A percentile compares a stretch with the other conserved stretches of the same genome.
Evolutionary conservation across 2,888 invertebrate genomes (phyloP).

Genomic region (Drosophila monieri): DNA sequence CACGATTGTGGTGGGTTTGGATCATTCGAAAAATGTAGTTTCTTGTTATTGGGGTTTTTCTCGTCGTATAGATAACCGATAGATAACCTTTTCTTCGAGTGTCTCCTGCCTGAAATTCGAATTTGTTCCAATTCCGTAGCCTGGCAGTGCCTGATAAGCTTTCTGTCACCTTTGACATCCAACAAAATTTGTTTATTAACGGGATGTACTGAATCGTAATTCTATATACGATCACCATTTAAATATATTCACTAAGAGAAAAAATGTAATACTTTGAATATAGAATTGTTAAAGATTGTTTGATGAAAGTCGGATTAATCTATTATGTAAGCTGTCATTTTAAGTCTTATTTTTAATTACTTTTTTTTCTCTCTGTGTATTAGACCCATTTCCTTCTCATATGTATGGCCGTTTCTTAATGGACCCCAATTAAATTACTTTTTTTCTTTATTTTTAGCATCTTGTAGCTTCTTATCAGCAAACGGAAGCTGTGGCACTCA

Average conservation of each 20-base stretch:
- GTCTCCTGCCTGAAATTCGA: neutral
- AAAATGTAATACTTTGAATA: too few relatives aligned
- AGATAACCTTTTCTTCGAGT: constrained; percentile 22
- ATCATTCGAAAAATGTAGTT: constrained; percentile 1
- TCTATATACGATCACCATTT: neutral
- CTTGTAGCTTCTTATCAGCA: constrained; percentile 23
- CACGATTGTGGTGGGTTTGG: constrained; percentile 9
- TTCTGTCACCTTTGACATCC: constrained; percentile 31
- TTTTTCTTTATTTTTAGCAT: constrained; percentile 32
- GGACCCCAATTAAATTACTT: constrained; percentile 2
- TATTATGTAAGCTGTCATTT: neutral
- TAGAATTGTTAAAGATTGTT: too few relatives aligned
- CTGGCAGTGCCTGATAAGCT: constrained; percentile 14
- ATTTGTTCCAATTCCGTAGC: constrained; percentile 27
- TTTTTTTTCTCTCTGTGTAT: neutral
- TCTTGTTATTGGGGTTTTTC: constrained; percentile 1
- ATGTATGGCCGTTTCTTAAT: neutral
- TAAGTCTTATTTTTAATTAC: neutral
- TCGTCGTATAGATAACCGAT: constrained; percentile 8
- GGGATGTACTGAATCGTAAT: neutral
- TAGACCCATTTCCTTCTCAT: neutral
- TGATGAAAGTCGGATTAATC: too few relatives aligned
- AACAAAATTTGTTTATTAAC: constrained; percentile 10
- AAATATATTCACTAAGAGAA: too few relatives aligned
- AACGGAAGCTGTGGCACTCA: constrained; percentile 43